Evolutionary conservation across 2,113 vertebrate species (phyloP), one percentile per base, ranked within the genome.

Genomic region (Edolisoma coerulescens): DNA sequence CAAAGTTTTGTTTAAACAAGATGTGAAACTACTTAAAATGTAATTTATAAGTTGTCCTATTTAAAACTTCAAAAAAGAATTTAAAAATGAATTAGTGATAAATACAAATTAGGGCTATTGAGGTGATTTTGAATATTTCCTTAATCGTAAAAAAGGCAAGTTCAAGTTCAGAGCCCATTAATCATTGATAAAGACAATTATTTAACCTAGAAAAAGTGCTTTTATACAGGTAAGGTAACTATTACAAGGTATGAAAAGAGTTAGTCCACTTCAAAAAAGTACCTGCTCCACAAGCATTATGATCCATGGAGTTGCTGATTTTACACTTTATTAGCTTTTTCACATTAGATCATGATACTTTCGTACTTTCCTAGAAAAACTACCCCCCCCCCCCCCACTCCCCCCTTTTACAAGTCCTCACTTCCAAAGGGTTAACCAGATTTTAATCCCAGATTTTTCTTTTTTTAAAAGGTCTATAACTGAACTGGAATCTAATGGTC

Each of bases 361-460:
- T 6, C 35, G 20, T 22, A 26, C 18, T 77, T 88, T 57, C 42
- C 44, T 37, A 44, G 35, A 63, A 37, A 82, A 93, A 33, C 28
- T 15, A 5, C 3, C 9, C 35, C 12, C 24, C 16, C 30, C 56
- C 14, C n/a, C 4, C 16, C 13, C 4, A 13, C 19, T 3, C 12
- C 12, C 32, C 16, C 22, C 6, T 32, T 85, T 70, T n/a, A 33
- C 30, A 89, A 70, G 13, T 56, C 7, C 23, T 33, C n/a, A 5
- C n/a, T 70, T 78, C 30, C 85, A 84, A 95, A 93, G 77, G 60
- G 89, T 93, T 92, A 96, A 92, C 21, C 30, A 54, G 86, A 87
- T 22, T 44, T 82, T 37, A 32, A 74, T 17, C 27, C 7, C 64
- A 79, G 53, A 41, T 39, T 37, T 80, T 26, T 10, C n/a, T 39